phyloP scores from a whole-genome alignment of 1,140 invertebrate genomes.

The Aethina tumida region DNA sequence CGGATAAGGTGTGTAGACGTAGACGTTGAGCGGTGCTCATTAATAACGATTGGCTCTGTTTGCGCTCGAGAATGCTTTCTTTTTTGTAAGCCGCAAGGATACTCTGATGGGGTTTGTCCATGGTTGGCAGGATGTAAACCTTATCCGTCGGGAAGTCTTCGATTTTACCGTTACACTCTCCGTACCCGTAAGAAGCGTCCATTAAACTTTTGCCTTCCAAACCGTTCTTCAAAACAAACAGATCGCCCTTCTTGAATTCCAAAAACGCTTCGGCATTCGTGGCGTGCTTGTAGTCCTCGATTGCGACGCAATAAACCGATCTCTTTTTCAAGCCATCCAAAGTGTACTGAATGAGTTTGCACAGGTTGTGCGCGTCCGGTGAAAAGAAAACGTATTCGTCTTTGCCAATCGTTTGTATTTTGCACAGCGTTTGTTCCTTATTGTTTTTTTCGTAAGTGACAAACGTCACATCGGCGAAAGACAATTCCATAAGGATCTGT shows the following conservation, averaged over 20 bases:
- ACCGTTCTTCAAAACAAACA: constrained; percentile 70
- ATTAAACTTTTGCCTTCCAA: constrained; percentile 64
- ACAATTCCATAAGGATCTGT: constrained; percentile 79
- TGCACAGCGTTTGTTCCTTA: constrained; percentile 8
- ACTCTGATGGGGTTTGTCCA: constrained; percentile 58
- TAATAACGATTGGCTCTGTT: constrained; percentile 38
- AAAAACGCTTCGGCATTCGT: constrained; percentile 27
- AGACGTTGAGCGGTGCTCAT: constrained; percentile 45
- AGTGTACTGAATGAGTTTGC: constrained; percentile 72
- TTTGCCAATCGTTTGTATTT: too few relatives aligned
- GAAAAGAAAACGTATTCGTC: constrained; percentile 88
- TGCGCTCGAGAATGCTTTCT: constrained; percentile 38
- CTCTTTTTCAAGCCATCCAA: constrained; percentile 78
- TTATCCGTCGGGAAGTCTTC: constrained; percentile 82
- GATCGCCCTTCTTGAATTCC: constrained; percentile 65
- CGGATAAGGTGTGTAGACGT: constrained; percentile 69
- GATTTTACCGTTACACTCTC: constrained; percentile 52
- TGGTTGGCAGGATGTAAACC: constrained; percentile 78
- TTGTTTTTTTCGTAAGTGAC: constrained; percentile 53
- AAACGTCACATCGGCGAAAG: constrained; percentile 74
- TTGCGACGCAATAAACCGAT: constrained; percentile 74
- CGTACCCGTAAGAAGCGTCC: constrained; percentile 66
- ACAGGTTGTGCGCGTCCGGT: constrained; percentile 79
- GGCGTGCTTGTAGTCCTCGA: constrained; percentile 61
- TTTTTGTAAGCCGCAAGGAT: constrained; percentile 49